Evolutionary conservation across 2,113 vertebrate genomes (phyloP).

Genomic region (Aix galericulata): DNA sequence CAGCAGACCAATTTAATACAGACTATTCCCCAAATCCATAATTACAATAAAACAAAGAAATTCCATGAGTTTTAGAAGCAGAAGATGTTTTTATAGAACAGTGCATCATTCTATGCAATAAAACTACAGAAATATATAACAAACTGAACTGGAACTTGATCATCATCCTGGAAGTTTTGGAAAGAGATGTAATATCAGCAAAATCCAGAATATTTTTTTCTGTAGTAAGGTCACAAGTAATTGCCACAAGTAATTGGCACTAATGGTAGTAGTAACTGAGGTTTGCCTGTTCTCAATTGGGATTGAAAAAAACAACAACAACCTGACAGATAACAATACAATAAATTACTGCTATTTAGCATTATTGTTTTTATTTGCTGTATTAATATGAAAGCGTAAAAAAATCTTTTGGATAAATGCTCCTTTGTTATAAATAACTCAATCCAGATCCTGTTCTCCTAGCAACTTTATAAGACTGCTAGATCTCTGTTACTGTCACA

Average conservation of each 20-base stretch:
- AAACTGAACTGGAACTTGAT: background rate
- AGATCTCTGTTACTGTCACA: background rate
- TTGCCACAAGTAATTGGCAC: background rate
- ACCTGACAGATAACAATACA: background rate
- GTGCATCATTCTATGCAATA: background rate
- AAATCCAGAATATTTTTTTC: background rate
- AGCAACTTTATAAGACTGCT: background rate
- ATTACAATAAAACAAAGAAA: conserved; percentile 40
- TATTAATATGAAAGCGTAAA: background rate
- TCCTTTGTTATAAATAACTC: background rate
- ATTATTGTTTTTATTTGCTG: background rate
- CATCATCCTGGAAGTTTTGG: background rate
- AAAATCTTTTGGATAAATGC: background rate
- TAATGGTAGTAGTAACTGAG: background rate
- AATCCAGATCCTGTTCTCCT: background rate
- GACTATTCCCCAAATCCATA: conserved; percentile 36
- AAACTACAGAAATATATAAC: background rate
- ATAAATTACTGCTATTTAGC: background rate
- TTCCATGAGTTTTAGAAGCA: conserved; percentile 17
- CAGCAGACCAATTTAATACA: conserved; percentile 46
- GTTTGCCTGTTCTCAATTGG: background rate
- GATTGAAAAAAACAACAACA: background rate
- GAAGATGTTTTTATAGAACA: conserved; percentile 29
- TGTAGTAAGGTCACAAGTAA: background rate
- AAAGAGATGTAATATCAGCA: background rate